A percentile compares a stretch with the other conserved stretches of the same genome.
These are phyloP conservation scores for Epinephelus fuscoguttatus DNA, from an alignment of 2,113 vertebrate species.

Conservation along the genomic window DNA sequence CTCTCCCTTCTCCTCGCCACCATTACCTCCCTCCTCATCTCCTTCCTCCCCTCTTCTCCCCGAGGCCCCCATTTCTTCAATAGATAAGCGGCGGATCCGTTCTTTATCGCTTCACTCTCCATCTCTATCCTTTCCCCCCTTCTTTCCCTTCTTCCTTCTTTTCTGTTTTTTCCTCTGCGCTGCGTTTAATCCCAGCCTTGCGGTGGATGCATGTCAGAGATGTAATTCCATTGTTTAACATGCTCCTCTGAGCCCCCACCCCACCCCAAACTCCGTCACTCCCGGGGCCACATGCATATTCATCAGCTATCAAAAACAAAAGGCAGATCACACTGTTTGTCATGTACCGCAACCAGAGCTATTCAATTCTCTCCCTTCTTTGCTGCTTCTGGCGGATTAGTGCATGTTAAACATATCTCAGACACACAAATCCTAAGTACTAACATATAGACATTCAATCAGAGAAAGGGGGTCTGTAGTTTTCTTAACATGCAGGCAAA, in stretches of 20 bases:
- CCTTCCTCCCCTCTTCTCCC: slow-evolving; percentile 65
- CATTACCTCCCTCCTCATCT: slow-evolving; percentile 62
- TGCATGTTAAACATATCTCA: slow-evolving; percentile 79
- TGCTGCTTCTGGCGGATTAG: slow-evolving; percentile 77
- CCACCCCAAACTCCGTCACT: slow-evolving; percentile 77
- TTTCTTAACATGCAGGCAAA: slow-evolving; percentile 45
- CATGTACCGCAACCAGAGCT: slow-evolving; percentile 69
- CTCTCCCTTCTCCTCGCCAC: slow-evolving; percentile 48
- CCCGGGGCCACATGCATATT: slow-evolving; percentile 80
- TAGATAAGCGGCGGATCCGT: slow-evolving; percentile 78
- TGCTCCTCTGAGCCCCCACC: slow-evolving; percentile 76
- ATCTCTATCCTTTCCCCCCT: slow-evolving; percentile 67
- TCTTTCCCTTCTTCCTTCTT: slow-evolving; percentile 54
- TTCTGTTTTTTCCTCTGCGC: slow-evolving; percentile 53
- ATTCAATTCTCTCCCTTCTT: slow-evolving; percentile 72
- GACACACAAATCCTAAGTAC: slow-evolving; percentile 75
- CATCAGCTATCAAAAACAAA: slow-evolving; percentile 82
- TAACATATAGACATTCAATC: slow-evolving; percentile 76
- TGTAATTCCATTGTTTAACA: slow-evolving; percentile 85
- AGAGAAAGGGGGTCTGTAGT: slow-evolving; percentile 56
- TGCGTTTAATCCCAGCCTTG: slow-evolving; percentile 83
- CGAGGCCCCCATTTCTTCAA: slow-evolving; percentile 78
- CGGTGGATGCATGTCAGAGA: slow-evolving; percentile 83
- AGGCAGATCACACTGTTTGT: slow-evolving; percentile 80
- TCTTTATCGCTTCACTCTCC: slow-evolving; percentile 77